A percentile compares a stretch with the other conserved stretches of the same genome.
phyloP scores from a whole-genome alignment of 2,113 vertebrate species.

The Noturus placidus region DNA sequence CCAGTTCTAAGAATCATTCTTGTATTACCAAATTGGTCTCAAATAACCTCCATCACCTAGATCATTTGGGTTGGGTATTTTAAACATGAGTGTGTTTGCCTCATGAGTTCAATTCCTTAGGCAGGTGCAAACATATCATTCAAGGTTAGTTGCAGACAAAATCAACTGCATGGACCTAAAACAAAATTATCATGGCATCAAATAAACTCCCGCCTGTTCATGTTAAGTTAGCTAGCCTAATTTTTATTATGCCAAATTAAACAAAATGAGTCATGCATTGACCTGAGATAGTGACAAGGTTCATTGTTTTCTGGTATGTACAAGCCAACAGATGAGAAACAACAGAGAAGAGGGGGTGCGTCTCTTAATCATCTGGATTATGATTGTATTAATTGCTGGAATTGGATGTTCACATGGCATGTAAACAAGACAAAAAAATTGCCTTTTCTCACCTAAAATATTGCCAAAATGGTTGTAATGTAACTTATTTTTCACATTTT shows the following conservation, averaged over 20 bases:
- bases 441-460: background rate
- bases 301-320: background rate
- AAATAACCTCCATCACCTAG: constrained; percentile 26
- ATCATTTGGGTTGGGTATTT: background rate
- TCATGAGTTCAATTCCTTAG: background rate
- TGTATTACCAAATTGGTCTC: constrained; percentile 32
- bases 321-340: background rate
- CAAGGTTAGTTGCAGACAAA: background rate
- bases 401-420: background rate
- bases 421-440: background rate
- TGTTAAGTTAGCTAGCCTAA: background rate
- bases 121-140: constrained; percentile 15
- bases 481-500: background rate
- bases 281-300: constrained; percentile 5
- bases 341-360: background rate
- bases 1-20: constrained; percentile 28
- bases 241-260: background rate
- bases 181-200: background rate
- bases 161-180: background rate
- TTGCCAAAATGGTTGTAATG: background rate
- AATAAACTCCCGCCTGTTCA: background rate
- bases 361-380: background rate
- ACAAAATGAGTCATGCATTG: background rate
- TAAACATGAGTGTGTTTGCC: background rate
- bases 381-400: background rate